Conservation (phyloP, 1,140 invertebrate genomes). For the Trachymyrmex cornetzi region DNA sequence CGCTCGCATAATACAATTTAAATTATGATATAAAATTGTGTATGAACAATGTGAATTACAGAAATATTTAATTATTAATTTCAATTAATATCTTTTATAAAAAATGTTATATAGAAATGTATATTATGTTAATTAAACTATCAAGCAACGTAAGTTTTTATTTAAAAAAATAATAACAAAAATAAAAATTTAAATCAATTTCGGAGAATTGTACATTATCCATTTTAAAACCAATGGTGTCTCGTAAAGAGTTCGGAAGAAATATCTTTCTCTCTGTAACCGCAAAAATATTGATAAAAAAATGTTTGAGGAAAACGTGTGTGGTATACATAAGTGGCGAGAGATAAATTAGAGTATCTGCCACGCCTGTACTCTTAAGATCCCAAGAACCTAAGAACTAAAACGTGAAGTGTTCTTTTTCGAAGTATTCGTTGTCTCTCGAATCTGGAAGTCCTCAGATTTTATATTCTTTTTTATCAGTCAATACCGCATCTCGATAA, state of each 20-base stretch:
- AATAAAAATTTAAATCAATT: background rate
- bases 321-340: conserved; percentile 29
- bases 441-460: conserved; percentile 25
- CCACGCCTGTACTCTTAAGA: conserved; percentile 46
- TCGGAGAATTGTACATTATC: background rate
- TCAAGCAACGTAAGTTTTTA: background rate
- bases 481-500: conserved; percentile 17
- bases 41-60: background rate
- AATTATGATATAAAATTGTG: background rate
- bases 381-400: conserved; percentile 1
- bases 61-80: background rate
- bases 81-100: conserved; percentile 2
- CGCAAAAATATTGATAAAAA: conserved; percentile 17
- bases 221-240: background rate
- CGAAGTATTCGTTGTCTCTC: background rate
- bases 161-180: background rate
- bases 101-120: background rate
- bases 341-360: conserved; percentile 47
- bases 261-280: conserved; percentile 1
- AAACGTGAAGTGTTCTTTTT: conserved; percentile 17
- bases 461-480: conserved; percentile 28
- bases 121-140: background rate
- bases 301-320: conserved; percentile 13
- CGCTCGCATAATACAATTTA: background rate
- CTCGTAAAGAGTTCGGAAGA: conserved; percentile 18